Percentiles rank a stretch among this genome's conserved stretches.
Evolutionary conservation across 2,113 vertebrate species (phyloP).

Genomic region (Cyprichromis sp.): DNA sequence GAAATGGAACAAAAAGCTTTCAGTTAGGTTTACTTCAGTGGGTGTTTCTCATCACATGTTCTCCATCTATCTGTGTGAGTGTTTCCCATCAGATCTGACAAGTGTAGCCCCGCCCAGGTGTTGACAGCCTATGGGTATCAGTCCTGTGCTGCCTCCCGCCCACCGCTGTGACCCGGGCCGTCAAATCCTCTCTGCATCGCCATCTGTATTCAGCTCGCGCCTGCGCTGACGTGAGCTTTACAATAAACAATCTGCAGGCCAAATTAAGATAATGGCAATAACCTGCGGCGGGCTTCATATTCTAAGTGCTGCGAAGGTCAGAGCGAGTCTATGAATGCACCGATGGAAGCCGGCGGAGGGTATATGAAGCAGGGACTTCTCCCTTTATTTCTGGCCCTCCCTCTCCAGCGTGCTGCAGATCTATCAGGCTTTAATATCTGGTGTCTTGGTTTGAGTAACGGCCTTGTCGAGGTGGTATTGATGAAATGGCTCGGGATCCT

Average conservation of each 20-base stretch:
- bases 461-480: slow-evolving; percentile 71
- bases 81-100: background rate
- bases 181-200: background rate
- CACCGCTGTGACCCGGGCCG: background rate
- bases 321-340: slow-evolving; percentile 53
- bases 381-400: background rate
- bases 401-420: slow-evolving; percentile 39
- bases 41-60: background rate
- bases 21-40: background rate
- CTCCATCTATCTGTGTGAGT: background rate
- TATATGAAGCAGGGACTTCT: slow-evolving; percentile 20
- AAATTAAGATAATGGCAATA: slow-evolving; percentile 76
- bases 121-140: background rate
- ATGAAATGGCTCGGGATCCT: slow-evolving; percentile 68
- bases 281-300: slow-evolving; percentile 63
- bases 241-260: slow-evolving; percentile 68
- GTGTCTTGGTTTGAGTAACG: slow-evolving; percentile 73
- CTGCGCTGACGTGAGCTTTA: slow-evolving; percentile 40
- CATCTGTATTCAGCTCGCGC: slow-evolving; percentile 60
- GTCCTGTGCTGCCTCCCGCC: background rate
- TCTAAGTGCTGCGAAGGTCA: slow-evolving; percentile 76
- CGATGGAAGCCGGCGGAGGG: background rate
- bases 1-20: background rate
- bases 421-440: slow-evolving; percentile 75
- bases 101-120: background rate